These are phyloP conservation scores for Rugalucina vietnamica DNA, from an alignment of 2,888 invertebrate species.

Conservation along the genomic window DNA sequence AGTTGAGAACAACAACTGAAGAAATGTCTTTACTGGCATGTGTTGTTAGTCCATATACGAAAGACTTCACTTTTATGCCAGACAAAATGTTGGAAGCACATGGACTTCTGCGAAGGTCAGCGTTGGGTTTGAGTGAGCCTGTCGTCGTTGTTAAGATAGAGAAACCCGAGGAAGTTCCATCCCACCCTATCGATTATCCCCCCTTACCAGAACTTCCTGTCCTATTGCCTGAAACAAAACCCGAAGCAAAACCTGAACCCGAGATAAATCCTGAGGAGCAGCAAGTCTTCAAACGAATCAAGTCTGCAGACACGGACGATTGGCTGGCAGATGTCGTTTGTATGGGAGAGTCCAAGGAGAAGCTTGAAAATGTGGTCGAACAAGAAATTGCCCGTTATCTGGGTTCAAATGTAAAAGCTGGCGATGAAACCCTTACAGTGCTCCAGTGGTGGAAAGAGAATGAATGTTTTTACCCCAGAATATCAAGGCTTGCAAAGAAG, in stretches of 20 bases:
- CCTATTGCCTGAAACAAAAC: neutral
- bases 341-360: neutral
- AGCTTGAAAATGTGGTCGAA: neutral
- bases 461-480: neutral
- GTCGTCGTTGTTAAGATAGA: neutral
- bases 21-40: constrained; percentile 42
- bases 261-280: neutral
- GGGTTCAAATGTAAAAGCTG: neutral
- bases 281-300: neutral
- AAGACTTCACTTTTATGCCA: constrained; percentile 28
- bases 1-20: constrained; percentile 32
- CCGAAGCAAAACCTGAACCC: neutral
- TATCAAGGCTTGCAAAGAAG: neutral
- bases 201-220: neutral
- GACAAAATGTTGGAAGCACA: neutral
- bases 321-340: neutral
- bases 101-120: neutral
- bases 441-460: neutral
- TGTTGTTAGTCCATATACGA: constrained; percentile 42
- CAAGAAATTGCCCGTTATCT: neutral
- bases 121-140: neutral
- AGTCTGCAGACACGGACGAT: neutral
- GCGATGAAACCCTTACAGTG: neutral
- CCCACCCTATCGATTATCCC: neutral
- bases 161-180: neutral